Percentiles rank a stretch among this genome's conserved stretches.
phyloP scores from a whole-genome alignment of 1,140 invertebrate species.

The Neelides sp. region DNA sequence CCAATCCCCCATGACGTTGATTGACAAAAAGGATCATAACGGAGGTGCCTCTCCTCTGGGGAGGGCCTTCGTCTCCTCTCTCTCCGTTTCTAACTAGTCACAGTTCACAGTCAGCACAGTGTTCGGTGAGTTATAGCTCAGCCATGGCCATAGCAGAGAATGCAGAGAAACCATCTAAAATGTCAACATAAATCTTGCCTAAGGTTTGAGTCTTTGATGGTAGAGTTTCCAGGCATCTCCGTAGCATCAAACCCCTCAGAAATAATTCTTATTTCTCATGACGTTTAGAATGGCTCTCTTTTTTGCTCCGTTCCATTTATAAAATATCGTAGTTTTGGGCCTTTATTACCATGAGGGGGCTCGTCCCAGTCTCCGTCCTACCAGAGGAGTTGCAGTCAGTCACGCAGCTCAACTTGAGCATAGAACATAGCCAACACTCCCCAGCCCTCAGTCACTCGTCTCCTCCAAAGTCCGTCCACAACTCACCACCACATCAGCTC shows the following conservation, averaged over 20 bases:
- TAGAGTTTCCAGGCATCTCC: constrained; percentile 20
- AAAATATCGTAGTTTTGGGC: constrained; percentile 24
- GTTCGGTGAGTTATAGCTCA: background rate
- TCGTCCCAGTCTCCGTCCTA: too few relatives aligned
- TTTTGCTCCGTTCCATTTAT: constrained; percentile 28
- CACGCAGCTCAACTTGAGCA: too few relatives aligned
- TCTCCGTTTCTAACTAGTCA: background rate
- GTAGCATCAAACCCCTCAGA: constrained; percentile 29
- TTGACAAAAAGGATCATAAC: constrained; percentile 5
- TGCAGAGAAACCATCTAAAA: constrained; percentile 21
- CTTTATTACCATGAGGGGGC: constrained; percentile 24
- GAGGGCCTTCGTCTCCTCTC: background rate
- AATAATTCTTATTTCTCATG: constrained; percentile 29
- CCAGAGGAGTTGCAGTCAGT: too few relatives aligned
- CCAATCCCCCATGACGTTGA: constrained; percentile 11
- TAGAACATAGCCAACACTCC: too few relatives aligned
- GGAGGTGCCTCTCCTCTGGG: background rate
- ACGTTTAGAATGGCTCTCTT: constrained; percentile 29
- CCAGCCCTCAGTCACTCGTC: too few relatives aligned
- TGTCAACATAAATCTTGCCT: constrained; percentile 28
- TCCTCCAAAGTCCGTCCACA: too few relatives aligned
- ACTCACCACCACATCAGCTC: too few relatives aligned
- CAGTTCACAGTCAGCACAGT: background rate
- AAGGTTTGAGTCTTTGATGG: constrained; percentile 17
- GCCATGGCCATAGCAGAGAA: constrained; percentile 9